Percentiles rank a stretch among this genome's conserved stretches.
These are phyloP conservation scores for Penaeus vannamei DNA, from an alignment of 1,140 invertebrate species.

Conservation along the genomic window DNA sequence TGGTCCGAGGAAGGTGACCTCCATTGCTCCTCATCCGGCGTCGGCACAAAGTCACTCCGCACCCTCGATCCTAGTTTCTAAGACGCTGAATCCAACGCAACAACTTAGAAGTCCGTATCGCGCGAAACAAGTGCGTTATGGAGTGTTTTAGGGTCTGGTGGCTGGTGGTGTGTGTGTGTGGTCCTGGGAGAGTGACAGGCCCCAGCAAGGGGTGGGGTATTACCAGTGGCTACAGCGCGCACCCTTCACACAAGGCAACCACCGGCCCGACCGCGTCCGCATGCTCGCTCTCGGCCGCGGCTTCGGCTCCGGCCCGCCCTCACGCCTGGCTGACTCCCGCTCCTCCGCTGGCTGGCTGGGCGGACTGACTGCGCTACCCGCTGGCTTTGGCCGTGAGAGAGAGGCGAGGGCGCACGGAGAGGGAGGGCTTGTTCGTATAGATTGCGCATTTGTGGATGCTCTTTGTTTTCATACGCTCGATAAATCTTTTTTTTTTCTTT, in stretches of 20 bases:
- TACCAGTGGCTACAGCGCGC: constrained; percentile 66
- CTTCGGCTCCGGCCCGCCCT: constrained; percentile 41
- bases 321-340: not conserved
- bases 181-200: constrained; percentile 66
- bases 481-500: too few relatives aligned
- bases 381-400: too few relatives aligned
- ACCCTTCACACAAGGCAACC: constrained; percentile 62
- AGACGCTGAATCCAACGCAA: constrained; percentile 19
- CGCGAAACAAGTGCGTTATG: constrained; percentile 36
- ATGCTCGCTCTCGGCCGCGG: constrained; percentile 25
- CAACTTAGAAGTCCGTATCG: constrained; percentile 14
- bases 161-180: constrained; percentile 59
- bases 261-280: constrained; percentile 25
- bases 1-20: constrained; percentile 47
- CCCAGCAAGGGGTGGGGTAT: constrained; percentile 61
- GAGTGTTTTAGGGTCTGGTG: constrained; percentile 43
- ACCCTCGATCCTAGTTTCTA: constrained; percentile 29
- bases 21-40: not conserved
- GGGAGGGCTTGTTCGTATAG: too few relatives aligned
- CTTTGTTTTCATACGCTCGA: too few relatives aligned
- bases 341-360: not conserved
- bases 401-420: too few relatives aligned
- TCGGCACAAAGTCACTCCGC: not conserved
- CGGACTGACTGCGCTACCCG: too few relatives aligned
- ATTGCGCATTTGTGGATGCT: too few relatives aligned